Evolutionary conservation across 1,140 invertebrate species (phyloP), one percentile per base, ranked within the genome.

Genomic region (Drosophila pectinifera): DNA sequence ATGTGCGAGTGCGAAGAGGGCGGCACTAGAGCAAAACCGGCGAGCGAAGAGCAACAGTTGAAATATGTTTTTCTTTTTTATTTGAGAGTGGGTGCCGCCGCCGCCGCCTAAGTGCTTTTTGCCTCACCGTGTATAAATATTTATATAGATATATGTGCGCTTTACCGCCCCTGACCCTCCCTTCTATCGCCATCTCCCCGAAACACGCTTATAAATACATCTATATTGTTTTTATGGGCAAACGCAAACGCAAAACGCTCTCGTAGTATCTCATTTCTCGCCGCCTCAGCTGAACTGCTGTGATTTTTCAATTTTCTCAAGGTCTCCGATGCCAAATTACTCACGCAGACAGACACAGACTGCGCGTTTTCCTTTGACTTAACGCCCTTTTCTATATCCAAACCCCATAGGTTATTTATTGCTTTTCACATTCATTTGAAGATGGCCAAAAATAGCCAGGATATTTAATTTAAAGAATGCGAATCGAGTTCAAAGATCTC

Each of bases 261-360:
- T 73, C 48, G 64, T 88, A 86, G 82, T 86, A 86, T 86, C 83
- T 86, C 83, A 88, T 88, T 86, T 86, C 74, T 81, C 51, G 78
- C 54, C 49, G 45, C 56, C 48, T 31, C 65, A 64, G 65, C 65
- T 64, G 42, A 24, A 39, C 54, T 65, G 48, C 64, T 77, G 57
- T 85, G 80, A 84, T 84, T 84, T 84, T 84, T 73, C 74, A 76
- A 42, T 64, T 88, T 85, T 88, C 62, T 78, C 79, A 86, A 88
- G 83, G 83, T 88, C 78, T 86, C 67, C 22, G 59, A 83, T 75
- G 70, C 72, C 51, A 76, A 83, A 82, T 78, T 78, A 56, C 69
- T 78, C 61, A 59, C 59, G 59, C 75, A 51, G 49, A 69, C 51
- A 31, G 28, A 68, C 57, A 56, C 20, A 78, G 31, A 79, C 58